Conservation (phyloP, 2,888 invertebrate genomes). For the Tetramorium bicarinatum region DNA sequence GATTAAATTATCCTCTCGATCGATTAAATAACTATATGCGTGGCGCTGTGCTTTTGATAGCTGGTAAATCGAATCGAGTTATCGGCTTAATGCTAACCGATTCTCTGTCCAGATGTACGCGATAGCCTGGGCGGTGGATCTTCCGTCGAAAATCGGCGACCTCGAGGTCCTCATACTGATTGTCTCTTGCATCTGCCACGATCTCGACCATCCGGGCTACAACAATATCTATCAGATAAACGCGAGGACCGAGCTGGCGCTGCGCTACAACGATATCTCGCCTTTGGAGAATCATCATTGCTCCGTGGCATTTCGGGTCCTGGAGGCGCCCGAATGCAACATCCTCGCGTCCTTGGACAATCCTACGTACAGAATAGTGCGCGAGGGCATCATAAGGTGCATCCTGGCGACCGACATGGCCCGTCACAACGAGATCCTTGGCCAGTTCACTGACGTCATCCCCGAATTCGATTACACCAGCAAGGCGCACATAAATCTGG, state of each 20-base stretch:
- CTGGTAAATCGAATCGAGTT: neutral
- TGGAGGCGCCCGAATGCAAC: conserved; percentile 93
- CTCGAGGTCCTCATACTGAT: conserved; percentile 92
- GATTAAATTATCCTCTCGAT: neutral
- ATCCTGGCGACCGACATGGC: conserved; percentile 94
- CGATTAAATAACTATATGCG: neutral
- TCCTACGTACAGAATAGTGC: conserved; percentile 89
- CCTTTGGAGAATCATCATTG: conserved; percentile 95
- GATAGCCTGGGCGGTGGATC: conserved; percentile 91
- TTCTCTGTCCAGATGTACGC: conserved; percentile 91
- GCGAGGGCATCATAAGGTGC: conserved; percentile 93
- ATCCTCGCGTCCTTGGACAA: conserved; percentile 91
- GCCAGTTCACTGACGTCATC: conserved; percentile 90
- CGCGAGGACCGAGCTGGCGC: conserved; percentile 93
- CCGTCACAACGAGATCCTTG: conserved; percentile 92
- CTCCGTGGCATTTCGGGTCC: conserved; percentile 93
- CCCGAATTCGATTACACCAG: conserved; percentile 90
- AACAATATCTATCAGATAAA: conserved; percentile 94
- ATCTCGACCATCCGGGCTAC: conserved; percentile 93
- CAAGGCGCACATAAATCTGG: conserved; percentile 91
- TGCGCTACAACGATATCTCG: conserved; percentile 95
- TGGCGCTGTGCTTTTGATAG: neutral
- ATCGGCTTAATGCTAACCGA: neutral
- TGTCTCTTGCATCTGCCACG: conserved; percentile 93
- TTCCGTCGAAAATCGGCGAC: conserved; percentile 91